Evolutionary conservation across 2,113 vertebrate species (phyloP), one percentile per base, ranked within the genome.

Genomic region (Bambusicola thoracicus): DNA sequence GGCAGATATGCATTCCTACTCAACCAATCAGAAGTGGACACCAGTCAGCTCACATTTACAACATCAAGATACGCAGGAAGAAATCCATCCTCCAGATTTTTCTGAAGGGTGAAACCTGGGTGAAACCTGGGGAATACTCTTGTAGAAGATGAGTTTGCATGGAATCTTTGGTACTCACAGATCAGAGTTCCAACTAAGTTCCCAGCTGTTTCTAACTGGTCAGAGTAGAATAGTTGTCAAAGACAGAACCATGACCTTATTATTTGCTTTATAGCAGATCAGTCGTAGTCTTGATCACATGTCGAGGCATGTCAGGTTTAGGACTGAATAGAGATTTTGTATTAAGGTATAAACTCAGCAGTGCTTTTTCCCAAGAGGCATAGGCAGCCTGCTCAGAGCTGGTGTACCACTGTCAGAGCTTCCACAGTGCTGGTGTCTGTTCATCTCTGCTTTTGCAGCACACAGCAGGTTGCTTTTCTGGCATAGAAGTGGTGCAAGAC

Each of bases 21-120:
- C 30, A 61, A 94, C 76, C 16, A 41, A 15, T 22, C 8, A 63
- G 36, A 69, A 38, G 19, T 3, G n/a, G 69, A 38, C 15, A 51
- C 29, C 43, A 72, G 10, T 21, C n/a, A 84, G 11, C 19, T 76
- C 75, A 43, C 46, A 48, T 73, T 90, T 59, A 58, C 4, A 68
- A 20, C 25, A 32, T 56, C 5, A 0, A 15, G 6, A 44, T 40
- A 67, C 0, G 0, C 13, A 46, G 53, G 24, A 56, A n/a, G 38
- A 70, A 92, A 76, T 46, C 38, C 34, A 69, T 72, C 53, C 58
- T 51, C 22, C 51, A 74, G 38, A 19, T 46, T 78, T 44, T 75
- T 69, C 78, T 76, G 25, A 79, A 62, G 78, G 27, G 69, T 93
- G 88, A 84, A 92, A 76, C 75, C 65, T 78, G 15, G 4, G n/a